Base-by-base conservation (phyloP, 2,113 vertebrate species). In the Clinocottus analis region DNA sequence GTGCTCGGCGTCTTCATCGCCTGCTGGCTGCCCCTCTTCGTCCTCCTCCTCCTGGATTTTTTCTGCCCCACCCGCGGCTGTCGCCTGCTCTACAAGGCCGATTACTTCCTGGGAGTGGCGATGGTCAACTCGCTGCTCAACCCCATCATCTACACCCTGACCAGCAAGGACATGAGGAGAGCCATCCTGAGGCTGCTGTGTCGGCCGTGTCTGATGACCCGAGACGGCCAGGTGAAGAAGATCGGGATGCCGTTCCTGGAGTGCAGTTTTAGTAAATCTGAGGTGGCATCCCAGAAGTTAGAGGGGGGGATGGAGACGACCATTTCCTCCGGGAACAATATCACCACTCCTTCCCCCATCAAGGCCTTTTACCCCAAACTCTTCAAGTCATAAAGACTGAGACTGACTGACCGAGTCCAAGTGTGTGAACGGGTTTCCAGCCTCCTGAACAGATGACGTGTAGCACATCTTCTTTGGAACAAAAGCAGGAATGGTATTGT, bases 41-140 rank as follows among this genome's bases (percentile, higher is more conserved):
- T 96, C 23, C 94, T 98, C 51, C 92, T 98, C 2, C 84, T 97
- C 7, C 59, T 97, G 47, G 97, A 98, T 60, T 96, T 97, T 60
- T 92, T 95, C 51, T 97, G 95, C 68, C 85, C 92, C 0, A 91
- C 88, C 0, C 85, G 79, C 1, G 66, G 75, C 2, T 97, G 96
- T 77, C 29, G 59, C 0, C 72, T 97, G 33, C 95, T 97, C 63
- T 92, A 94, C 72, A 96, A 97, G 63, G 96, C 95, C 0, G 95
- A 97, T 14, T 97, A 97, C 79, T 97, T 97, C 86, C 89, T 98
- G 58, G 97, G 95, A 4, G 86, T 97, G 53, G 97, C 97, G 21
- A 97, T 98, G 94, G 86, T 96, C 65, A 98, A 97, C 87, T 98
- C 97, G 0, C 85, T 97, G 11, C 93, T 98, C 33, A 98, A 98